Evolutionary conservation across 2,888 invertebrate genomes (phyloP), one percentile per base, ranked within the genome.

Genomic region (Hoplodrina ambigua): DNA sequence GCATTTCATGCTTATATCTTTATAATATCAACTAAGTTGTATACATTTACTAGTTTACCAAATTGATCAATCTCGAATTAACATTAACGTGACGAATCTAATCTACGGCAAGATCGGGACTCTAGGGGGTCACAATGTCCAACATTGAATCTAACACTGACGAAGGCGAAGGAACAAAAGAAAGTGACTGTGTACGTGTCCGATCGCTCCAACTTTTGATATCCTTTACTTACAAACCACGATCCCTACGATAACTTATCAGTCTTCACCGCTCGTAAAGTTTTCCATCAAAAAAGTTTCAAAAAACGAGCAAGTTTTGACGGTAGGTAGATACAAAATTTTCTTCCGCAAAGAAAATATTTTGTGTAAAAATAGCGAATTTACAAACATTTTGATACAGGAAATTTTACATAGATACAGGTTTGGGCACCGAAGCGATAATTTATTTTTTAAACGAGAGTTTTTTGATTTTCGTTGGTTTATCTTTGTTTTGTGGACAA

Each of bases 401-500:
- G 90, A 89, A 90, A 94, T 90, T 94, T 94, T 94, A 95, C 92
- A 94, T 93, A 92, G 89, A 89, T 93, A 94, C 88, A 87, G 89
- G 86, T 88, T 88, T 85, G 92, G 92, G 90, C 92, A 89, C 92
- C 93, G 91, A 94, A 95, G 94, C 94, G 86, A 89, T 88, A 85
- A 86, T 89, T 94, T 94, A 95, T 89, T 95, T 95, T 93, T 94
- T 95, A 91, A 95, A 95, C 87, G 94, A 94, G 84, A 96, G 91
- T 89, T 94, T 95, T 94, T 94, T 95, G 83, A 90, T 84, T 94
- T 94, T 95, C 89, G 91, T 88, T 82, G 91, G 86, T 95, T 94
- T 96, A 96, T 96, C 96, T 96, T 95, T 96, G 96, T 93, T 96
- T 96, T 94, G 96, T 96, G 94, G 97, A 96, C 95, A 96, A 96